Evolutionary conservation across 2,797 vertebrate species (phyloP).

Genomic region (Anolis apletophallus): DNA sequence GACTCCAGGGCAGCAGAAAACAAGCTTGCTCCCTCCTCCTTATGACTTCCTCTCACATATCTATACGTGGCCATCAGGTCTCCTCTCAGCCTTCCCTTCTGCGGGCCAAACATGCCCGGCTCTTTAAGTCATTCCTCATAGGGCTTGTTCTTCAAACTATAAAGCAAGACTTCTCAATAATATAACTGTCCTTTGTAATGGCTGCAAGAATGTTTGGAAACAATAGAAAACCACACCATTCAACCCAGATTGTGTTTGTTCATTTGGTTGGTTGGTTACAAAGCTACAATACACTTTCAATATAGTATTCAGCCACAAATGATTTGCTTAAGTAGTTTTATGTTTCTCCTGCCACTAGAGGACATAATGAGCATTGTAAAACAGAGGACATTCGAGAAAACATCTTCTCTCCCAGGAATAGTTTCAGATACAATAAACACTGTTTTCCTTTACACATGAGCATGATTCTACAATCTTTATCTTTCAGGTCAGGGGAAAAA

Average conservation of each 20-base stretch:
- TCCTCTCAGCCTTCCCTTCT: too few relatives aligned
- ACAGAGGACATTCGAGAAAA: conserved; percentile 17
- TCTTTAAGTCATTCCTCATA: too few relatives aligned
- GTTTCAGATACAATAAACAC: neutral
- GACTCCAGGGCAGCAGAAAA: too few relatives aligned
- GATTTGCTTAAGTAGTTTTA: neutral
- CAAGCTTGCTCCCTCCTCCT: too few relatives aligned
- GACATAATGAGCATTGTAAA: conserved; percentile 38
- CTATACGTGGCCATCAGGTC: too few relatives aligned
- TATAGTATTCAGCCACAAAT: neutral
- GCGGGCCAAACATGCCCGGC: too few relatives aligned
- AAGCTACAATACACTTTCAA: neutral
- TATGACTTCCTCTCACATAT: too few relatives aligned
- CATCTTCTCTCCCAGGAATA: neutral
- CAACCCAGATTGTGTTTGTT: neutral
- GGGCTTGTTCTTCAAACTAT: too few relatives aligned
- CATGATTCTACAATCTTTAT: neutral
- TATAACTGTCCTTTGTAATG: neutral
- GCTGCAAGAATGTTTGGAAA: neutral
- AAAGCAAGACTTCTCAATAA: neutral
- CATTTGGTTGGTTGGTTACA: conserved; percentile 9
- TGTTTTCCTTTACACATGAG: neutral
- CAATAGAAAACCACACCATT: neutral
- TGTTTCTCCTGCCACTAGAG: conserved; percentile 36
- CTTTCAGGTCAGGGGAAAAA: neutral